Evolutionary conservation across 2,797 vertebrate species (phyloP).

Genomic region (Astyanax mexicanus): DNA sequence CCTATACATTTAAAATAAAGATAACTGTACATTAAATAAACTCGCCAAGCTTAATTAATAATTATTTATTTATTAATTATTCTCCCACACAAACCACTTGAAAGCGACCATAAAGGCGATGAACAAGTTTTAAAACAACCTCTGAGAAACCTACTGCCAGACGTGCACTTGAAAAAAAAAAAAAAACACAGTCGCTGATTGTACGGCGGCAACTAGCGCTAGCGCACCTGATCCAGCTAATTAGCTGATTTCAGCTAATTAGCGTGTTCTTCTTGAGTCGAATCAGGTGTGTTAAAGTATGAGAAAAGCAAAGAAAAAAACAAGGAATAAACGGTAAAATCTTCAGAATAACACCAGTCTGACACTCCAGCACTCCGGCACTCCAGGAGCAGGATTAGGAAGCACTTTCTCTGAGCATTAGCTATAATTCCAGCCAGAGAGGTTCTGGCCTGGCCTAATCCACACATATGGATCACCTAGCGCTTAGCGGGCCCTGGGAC

Average conservation of each 20-base stretch:
- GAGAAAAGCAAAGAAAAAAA: no score
- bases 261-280: neutral
- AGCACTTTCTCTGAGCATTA: neutral
- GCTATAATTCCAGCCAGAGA: neutral
- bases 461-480: slow-evolving; percentile 1
- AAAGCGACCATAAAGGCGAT: no score
- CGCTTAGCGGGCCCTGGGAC: neutral
- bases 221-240: neutral
- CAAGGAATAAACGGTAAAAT: no score
- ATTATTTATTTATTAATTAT: no score
- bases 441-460: neutral
- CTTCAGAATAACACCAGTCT: neutral
- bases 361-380: neutral
- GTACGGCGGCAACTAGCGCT: neutral
- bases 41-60: no score
- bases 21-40: no score
- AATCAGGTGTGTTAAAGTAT: neutral
- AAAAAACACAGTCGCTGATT: no score
- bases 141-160: no score
- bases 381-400: neutral
- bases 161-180: no score
- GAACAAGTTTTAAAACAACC: no score
- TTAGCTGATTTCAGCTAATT: neutral
- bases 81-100: no score
- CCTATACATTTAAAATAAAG: no score